phyloP scores from a whole-genome alignment of 2,113 vertebrate species.

The Mormyrus iriodes region DNA sequence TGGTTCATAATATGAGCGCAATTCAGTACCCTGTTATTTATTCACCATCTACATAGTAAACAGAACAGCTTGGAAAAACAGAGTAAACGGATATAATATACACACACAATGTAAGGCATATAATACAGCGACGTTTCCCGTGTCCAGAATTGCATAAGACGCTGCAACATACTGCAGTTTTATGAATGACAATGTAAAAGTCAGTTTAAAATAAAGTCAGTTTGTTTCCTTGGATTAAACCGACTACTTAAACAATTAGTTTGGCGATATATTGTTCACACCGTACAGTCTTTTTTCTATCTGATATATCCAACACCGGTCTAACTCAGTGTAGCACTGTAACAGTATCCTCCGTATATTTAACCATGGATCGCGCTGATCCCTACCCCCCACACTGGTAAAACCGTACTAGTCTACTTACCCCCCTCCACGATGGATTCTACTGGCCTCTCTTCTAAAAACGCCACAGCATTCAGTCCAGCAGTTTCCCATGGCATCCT shows the following conservation, averaged over 20 bases:
- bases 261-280: neutral
- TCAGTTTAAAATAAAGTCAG: neutral
- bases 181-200: neutral
- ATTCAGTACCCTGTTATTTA: neutral
- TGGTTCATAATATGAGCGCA: neutral
- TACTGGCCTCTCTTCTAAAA: slow-evolving; percentile 56
- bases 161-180: neutral
- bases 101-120: neutral
- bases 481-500: slow-evolving; percentile 68
- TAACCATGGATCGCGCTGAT: neutral
- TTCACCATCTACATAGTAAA: neutral
- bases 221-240: neutral
- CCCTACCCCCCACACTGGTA: neutral
- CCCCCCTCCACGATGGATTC: slow-evolving; percentile 66
- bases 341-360: neutral
- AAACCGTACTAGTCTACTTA: slow-evolving; percentile 33
- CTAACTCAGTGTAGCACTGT: neutral
- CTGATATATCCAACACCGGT: neutral
- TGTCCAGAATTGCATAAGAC: neutral
- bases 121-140: neutral
- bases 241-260: neutral
- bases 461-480: slow-evolving; percentile 56
- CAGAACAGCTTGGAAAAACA: neutral
- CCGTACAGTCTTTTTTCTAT: neutral
- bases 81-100: neutral